Base-by-base conservation (phyloP, 1,140 invertebrate genomes). In the Drosophila pseudoobscura region DNA sequence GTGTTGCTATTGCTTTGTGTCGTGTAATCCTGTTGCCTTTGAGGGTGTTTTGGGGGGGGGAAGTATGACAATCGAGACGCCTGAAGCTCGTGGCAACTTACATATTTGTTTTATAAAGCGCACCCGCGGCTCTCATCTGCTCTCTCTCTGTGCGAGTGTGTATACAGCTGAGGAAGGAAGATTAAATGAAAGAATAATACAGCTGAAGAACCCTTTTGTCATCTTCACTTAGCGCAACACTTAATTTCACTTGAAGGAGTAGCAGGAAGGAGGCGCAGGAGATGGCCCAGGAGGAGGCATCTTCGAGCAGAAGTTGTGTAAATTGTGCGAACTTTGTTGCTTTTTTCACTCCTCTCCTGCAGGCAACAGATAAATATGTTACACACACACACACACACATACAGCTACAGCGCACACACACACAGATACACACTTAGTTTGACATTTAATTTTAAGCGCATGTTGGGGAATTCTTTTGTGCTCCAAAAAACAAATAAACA, bases 371-470 rank as follows among this genome's bases (percentile, higher is more conserved):
- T 82, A 87, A 85, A 85, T 85, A 84, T 84, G 77, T 58, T 65
- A 60, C 50, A 85, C 70, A 84, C 53, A 76, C 54, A 78, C 46
- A 78, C 51, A 53, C 47, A 61, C 47, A 20, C 29, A 39, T 11
- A 45, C 26, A 47, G 17, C 17, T 13, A 55, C 35, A 50, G 35
- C 8, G 39, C 39, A 35, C 9, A 68, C 15, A 15, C 9, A 35
- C 39, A 61, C 35, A 46, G 20, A 47, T 44, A 44, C 22, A 41
- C 43, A 59, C 69, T 58, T 49, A 77, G 84, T 80, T 85, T 85
- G 82, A 89, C 85, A 89, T 89, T 89, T 89, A 89, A 89, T 87
- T 85, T 89, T 87, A 89, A 90, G 87, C 87, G 78, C 85, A 90
- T 89, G 87, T 89, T 87, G 69, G 87, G 87, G 87, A 89, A 90